Base-by-base conservation (phyloP, 1,140 invertebrate genomes). In the Danaus melanippus region DNA sequence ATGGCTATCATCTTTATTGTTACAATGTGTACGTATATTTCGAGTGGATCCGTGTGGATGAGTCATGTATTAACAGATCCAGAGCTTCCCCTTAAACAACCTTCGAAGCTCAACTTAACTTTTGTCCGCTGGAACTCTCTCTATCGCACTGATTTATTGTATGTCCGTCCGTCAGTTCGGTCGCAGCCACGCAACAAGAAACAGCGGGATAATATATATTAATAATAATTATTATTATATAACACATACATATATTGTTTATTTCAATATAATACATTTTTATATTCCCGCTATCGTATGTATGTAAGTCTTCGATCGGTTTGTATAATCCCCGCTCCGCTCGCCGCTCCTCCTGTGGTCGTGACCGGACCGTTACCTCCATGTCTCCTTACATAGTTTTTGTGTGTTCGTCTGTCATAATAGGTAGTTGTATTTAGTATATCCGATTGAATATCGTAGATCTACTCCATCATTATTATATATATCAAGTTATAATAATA, bases 131-230 rank as follows among this genome's bases (percentile, higher is more conserved):
- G 64, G 57, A 67, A 67, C 67, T 71, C 74, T 67, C 56, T 58
- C 61, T 78, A 78, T 78, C 75, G 64, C 55, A 50, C 61, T 78
- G 75, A 78, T 78, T 78, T 78, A 78, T 78, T 69, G 66, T 71
- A 60, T 64, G 60, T 59, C 57, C 63, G 71, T 69, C 58, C 62
- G 58, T 64, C 60, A 63, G 46, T 61, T 46, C 49, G 8, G 50
- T 15, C 21, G 39, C 12, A 12, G 47, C 17, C 52, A 50, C 12
- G 15, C 53, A 12, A 46, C 5, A 10, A 11, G 9, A 42, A 12
- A n/a, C 2, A 53, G 53, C 53, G 57, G 42, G 0, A 48, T 8
- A 15, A 15, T 15, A 15, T 15, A 15, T 15, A 15, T 15, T 15
- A 1, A 15, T n/a, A 15, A 15, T 15, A 15, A n/a, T n/a, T 15